A percentile compares a stretch with the other conserved stretches of the same genome.
phyloP scores from a whole-genome alignment of 35 echinoderm and acorn worm genomes.

The Apostichopus japonicus region DNA sequence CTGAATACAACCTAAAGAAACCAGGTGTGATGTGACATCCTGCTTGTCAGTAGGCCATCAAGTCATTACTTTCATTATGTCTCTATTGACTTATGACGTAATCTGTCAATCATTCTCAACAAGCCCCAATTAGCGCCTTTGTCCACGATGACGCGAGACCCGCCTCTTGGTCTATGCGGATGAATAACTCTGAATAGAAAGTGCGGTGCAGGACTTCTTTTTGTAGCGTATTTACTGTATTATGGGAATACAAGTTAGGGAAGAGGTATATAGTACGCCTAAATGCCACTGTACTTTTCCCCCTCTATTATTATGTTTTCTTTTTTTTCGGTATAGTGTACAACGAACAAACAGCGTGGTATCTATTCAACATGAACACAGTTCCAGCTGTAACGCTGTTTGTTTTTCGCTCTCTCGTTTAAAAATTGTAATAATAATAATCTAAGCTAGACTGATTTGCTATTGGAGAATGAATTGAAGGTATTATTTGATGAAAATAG shows the following conservation, averaged over 20 bases:
- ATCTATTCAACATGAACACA: not conserved
- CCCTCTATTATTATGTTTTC: too few relatives aligned
- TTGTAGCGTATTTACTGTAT: slow-evolving; percentile 25
- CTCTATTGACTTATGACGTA: slow-evolving; percentile 86
- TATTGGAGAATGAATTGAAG: too few relatives aligned
- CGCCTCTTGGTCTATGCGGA: slow-evolving; percentile 37
- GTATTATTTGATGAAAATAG: too few relatives aligned
- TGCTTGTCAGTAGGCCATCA: slow-evolving; percentile 82
- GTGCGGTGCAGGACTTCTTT: slow-evolving; percentile 20
- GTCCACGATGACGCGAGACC: slow-evolving; percentile 65
- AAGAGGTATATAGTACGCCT: not conserved
- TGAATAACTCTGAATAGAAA: slow-evolving; percentile 49
- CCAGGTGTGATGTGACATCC: slow-evolving; percentile 59
- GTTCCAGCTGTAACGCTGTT: not conserved
- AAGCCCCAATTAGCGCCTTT: slow-evolving; percentile 91
- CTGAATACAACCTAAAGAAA: slow-evolving; percentile 8
- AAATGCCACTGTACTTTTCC: slow-evolving; percentile 36
- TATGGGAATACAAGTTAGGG: not conserved
- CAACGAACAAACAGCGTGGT: not conserved
- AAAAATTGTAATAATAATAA: not conserved
- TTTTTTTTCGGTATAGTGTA: not conserved
- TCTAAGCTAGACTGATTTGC: not conserved
- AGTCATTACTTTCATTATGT: slow-evolving; percentile 95
- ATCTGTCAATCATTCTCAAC: slow-evolving; percentile 85
- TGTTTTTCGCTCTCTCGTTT: not conserved